Evolutionary conservation across 2,888 invertebrate species (phyloP), one percentile per base, ranked within the genome.

Genomic region (Dendrolimus houi): DNA sequence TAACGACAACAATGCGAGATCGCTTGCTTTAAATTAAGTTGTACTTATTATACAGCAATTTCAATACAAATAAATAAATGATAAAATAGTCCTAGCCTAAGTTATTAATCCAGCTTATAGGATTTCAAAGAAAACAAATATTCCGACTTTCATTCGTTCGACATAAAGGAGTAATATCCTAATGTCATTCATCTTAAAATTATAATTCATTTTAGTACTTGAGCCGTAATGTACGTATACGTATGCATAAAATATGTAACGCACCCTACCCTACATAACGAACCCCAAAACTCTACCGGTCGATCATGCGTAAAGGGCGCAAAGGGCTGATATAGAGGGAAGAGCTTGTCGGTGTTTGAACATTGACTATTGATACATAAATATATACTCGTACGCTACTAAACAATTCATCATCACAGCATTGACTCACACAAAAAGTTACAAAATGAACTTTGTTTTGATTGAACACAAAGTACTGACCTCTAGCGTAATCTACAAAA

Each of bases 271-370:
- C 76, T 72, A 74, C 72, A 74, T 71, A 76, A 74, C 77, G 84
- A 86, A 85, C 88, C 89, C 88, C 85, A 85, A 87, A 89, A 87
- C 84, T 83, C 79, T 77, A 81, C 83, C 85, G 90, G 88, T 88
- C 89, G 90, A 90, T 91, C 89, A 89, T 87, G 89, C 91, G 90
- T 90, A 89, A 86, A 89, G 87, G 88, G 87, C 85, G 82, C 83
- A 87, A 88, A 88, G 89, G 90, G 89, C 88, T 90, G 88, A 79
- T 80, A 78, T 79, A 85, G 79, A 87, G 87, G 86, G 87, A 88
- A 86, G 85, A 81, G 79, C 79, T 70, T 72, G 83, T 80, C 85
- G 86, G 84, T 85, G 84, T 78, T 87, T 86, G 85, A 89, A 88
- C 87, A 75, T 81, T 76, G 75, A 67, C 68, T 68, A 72, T 64